Conservation (phyloP, 2,113 vertebrate genomes). For the Nesogale talazaci region DNA sequence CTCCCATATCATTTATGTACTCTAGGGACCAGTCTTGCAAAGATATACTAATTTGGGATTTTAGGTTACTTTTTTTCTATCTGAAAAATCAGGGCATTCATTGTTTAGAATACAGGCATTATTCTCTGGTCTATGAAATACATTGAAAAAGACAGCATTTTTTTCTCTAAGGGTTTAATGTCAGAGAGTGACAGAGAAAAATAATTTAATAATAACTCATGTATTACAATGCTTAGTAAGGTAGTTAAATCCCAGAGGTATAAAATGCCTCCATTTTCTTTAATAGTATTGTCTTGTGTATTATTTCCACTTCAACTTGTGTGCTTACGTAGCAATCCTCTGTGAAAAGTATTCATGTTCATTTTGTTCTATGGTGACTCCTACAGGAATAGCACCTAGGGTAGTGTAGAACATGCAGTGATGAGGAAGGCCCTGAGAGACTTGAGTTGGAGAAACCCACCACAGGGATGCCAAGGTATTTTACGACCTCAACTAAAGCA, state of each 20-base stretch:
- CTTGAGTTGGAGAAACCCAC: not conserved
- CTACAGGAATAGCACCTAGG: not conserved
- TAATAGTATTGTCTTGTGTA: conserved; percentile 12
- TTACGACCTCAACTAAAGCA: not conserved
- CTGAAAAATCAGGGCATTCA: not conserved
- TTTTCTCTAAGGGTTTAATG: not conserved
- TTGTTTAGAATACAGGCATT: conserved; percentile 36
- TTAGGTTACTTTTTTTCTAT: not conserved
- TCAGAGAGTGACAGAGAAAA: conserved; percentile 10
- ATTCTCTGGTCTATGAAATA: conserved; percentile 9
- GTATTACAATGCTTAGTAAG: conserved; percentile 13
- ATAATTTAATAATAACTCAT: not conserved
- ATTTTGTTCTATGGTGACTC: not conserved
- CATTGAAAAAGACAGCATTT: conserved; percentile 41
- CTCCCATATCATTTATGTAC: not conserved
- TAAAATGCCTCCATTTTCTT: not conserved
- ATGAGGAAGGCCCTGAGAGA: not conserved
- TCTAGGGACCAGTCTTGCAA: not conserved
- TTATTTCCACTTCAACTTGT: conserved; percentile 5
- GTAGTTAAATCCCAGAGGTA: conserved; percentile 12
- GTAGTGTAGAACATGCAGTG: not conserved
- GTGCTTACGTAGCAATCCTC: conserved; percentile 11
- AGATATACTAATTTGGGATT: not conserved
- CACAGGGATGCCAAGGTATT: not conserved
- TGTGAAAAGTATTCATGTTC: not conserved